Evolutionary conservation across 2,888 invertebrate genomes (phyloP).

Genomic region (Epirrita christyi): DNA sequence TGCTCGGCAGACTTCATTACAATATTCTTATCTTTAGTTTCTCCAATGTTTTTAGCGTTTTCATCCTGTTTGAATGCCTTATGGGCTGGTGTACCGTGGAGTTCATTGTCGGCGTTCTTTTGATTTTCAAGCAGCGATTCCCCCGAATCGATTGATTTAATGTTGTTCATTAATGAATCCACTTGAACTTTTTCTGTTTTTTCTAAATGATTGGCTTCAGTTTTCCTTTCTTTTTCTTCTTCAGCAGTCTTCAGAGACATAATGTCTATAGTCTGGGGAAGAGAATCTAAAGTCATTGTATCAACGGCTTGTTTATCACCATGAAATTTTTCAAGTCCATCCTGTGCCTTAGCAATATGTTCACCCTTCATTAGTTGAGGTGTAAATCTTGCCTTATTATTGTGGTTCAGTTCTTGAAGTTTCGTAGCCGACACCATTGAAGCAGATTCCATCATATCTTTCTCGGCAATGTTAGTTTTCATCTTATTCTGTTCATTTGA

Average conservation of each 20-base stretch:
- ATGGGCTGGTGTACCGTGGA: not conserved
- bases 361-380: constrained; percentile 12
- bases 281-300: constrained; percentile 1
- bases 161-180: constrained; percentile 16
- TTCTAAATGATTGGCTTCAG: constrained; percentile 19
- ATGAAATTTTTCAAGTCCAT: constrained; percentile 1
- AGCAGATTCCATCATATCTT: constrained; percentile 45
- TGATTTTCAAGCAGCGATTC: constrained; percentile 16
- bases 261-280: constrained; percentile 8
- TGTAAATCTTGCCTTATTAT: constrained; percentile 18
- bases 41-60: constrained; percentile 1
- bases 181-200: constrained; percentile 8
- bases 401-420: constrained; percentile 32
- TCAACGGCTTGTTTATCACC: constrained; percentile 4
- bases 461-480: constrained; percentile 26
- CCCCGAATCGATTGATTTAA: constrained; percentile 30
- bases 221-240: constrained; percentile 30
- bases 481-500: constrained; percentile 25
- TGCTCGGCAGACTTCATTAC: constrained; percentile 29
- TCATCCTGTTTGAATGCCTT: constrained; percentile 11
- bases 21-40: constrained; percentile 6
- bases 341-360: constrained; percentile 7
- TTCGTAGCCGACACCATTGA: constrained; percentile 44
- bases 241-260: constrained; percentile 27
- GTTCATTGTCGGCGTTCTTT: constrained; percentile 15